Percentiles rank a stretch among this genome's conserved stretches.
These are phyloP conservation scores for Stenopsyche tienmushanensis DNA, from an alignment of 1,140 invertebrate genomes.

Conservation along the genomic window DNA sequence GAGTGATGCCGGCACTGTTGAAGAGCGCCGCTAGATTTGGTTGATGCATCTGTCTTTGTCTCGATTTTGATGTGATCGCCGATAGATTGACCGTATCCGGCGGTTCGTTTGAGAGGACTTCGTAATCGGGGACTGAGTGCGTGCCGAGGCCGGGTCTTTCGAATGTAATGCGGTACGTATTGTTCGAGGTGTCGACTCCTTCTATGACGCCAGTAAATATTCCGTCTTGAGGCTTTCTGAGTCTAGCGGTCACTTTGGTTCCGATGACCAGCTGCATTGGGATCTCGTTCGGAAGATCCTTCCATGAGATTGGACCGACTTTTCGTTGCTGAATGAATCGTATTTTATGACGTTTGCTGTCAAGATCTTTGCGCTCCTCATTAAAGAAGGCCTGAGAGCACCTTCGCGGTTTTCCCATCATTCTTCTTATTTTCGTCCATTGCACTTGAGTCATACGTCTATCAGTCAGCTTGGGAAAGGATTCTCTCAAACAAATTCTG, in stretches of 20 bases:
- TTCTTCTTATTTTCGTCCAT: slow-evolving; percentile 92
- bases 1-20: slow-evolving; percentile 32
- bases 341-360: slow-evolving; percentile 89
- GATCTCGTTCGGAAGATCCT: slow-evolving; percentile 94
- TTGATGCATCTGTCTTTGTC: slow-evolving; percentile 69
- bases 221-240: slow-evolving; percentile 93
- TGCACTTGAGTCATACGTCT: slow-evolving; percentile 84
- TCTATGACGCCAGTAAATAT: slow-evolving; percentile 95
- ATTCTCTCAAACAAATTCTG: slow-evolving; percentile 89
- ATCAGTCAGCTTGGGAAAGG: slow-evolving; percentile 90
- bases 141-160: slow-evolving; percentile 91
- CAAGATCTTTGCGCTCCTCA: slow-evolving; percentile 89
- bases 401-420: slow-evolving; percentile 96
- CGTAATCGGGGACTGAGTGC: slow-evolving; percentile 94
- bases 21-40: slow-evolving; percentile 50
- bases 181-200: slow-evolving; percentile 95
- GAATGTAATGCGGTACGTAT: slow-evolving; percentile 97
- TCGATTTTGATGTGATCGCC: slow-evolving; percentile 78
- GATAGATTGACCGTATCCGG: slow-evolving; percentile 88
- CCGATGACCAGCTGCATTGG: slow-evolving; percentile 95
- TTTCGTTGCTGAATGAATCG: slow-evolving; percentile 93
- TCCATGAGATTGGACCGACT: slow-evolving; percentile 74
- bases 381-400: slow-evolving; percentile 94
- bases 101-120: slow-evolving; percentile 91
- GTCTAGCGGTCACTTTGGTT: slow-evolving; percentile 90